Percentiles rank a stretch among this genome's conserved stretches.
Evolutionary conservation across 2,888 invertebrate species (phyloP).

Genomic region (Eupithecia tripunctaria): DNA sequence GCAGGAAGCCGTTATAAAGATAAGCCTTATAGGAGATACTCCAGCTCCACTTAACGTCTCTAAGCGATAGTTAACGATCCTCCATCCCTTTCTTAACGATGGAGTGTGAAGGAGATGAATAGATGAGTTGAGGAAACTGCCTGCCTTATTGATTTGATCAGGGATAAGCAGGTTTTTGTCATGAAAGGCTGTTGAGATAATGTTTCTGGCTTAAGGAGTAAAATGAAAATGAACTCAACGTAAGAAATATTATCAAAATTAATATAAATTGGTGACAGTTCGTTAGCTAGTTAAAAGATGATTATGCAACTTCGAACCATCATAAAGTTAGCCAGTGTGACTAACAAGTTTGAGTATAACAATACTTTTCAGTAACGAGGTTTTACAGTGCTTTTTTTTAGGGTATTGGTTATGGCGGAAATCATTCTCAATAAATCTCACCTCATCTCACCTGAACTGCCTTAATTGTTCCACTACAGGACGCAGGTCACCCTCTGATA

Average conservation of each 20-base stretch:
- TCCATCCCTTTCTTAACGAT: constrained; percentile 32
- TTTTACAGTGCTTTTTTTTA: no score
- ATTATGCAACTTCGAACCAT: no score
- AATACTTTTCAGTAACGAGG: no score
- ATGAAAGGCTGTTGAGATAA: not conserved
- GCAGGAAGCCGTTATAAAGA: constrained; percentile 9
- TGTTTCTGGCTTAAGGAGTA: not conserved
- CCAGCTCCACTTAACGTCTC: constrained; percentile 31
- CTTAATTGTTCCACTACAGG: no score
- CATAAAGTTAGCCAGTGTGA: no score
- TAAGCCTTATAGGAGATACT: constrained; percentile 30
- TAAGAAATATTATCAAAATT: not conserved
- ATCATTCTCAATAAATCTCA: no score
- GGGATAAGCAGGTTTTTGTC: constrained; percentile 6
- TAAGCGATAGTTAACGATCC: constrained; percentile 43
- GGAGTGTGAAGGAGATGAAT: constrained; percentile 16
- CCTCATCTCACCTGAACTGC: no score
- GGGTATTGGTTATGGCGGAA: no score
- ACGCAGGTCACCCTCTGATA: no score
- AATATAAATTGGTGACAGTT: not conserved
- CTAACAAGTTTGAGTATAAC: no score
- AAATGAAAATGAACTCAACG: not conserved
- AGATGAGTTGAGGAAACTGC: constrained; percentile 10
- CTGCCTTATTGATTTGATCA: constrained; percentile 19
- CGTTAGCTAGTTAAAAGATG: not conserved